Conservation (phyloP, 2,113 vertebrate genomes). For the Thamnaconus septentrionalis region DNA sequence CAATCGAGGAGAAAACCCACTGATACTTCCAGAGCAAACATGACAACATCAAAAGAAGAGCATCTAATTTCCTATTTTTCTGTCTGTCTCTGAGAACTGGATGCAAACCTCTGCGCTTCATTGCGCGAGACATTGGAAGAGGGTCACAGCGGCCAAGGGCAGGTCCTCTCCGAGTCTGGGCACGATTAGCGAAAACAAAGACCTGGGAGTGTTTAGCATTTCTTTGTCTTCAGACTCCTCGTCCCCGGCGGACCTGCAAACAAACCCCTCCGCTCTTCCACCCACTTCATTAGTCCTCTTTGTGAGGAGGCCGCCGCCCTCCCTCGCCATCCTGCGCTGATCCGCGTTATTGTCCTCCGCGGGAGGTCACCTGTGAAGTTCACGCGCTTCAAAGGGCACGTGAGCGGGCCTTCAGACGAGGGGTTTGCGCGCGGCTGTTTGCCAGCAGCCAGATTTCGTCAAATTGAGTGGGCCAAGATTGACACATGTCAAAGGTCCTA, state of each 20-base stretch:
- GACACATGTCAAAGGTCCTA: too few relatives aligned
- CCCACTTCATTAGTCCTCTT: constrained; percentile 47
- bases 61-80: too few relatives aligned
- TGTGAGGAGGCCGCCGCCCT: constrained; percentile 18
- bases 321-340: neutral
- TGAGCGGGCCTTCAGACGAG: neutral
- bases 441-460: neutral
- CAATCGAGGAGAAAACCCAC: too few relatives aligned
- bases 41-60: too few relatives aligned
- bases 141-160: constrained; percentile 54
- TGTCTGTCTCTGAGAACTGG: too few relatives aligned
- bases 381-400: constrained; percentile 21
- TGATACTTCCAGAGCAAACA: too few relatives aligned
- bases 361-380: constrained; percentile 50
- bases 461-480: too few relatives aligned
- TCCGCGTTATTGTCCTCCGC: constrained; percentile 31
- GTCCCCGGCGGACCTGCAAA: constrained; percentile 34
- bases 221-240: constrained; percentile 52
- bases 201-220: constrained; percentile 51
- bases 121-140: constrained; percentile 1
- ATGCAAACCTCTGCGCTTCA: too few relatives aligned
- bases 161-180: constrained; percentile 15
- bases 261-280: constrained; percentile 21
- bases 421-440: constrained; percentile 6
- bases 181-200: constrained; percentile 31